Evolutionary conservation across 2,797 vertebrate species (phyloP).

Genomic region (Selene dorsalis): DNA sequence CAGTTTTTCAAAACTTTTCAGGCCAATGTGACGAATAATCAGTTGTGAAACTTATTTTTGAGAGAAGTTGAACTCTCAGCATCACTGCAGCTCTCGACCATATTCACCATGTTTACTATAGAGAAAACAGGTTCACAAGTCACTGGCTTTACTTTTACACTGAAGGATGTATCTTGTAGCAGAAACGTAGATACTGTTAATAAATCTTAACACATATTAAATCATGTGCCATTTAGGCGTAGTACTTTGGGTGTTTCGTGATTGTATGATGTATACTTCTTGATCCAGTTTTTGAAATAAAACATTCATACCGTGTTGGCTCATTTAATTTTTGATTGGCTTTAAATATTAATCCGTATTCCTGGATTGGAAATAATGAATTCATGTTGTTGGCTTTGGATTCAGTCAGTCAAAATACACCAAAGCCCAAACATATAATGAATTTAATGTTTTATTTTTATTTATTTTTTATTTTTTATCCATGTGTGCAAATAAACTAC

Average conservation of each 20-base stretch:
- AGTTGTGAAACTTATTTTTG: slow-evolving; percentile 1
- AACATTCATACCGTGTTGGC: slow-evolving; percentile 49
- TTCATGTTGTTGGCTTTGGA: slow-evolving; percentile 17
- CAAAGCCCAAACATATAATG: neutral
- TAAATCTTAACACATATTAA: slow-evolving; percentile 23
- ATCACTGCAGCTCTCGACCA: slow-evolving; percentile 11
- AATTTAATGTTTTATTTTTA: neutral
- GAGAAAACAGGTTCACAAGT: slow-evolving; percentile 25
- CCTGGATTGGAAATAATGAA: slow-evolving; percentile 23
- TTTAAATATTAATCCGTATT: slow-evolving; percentile 39
- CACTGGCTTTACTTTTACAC: slow-evolving; percentile 43
- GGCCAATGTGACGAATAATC: slow-evolving; percentile 1
- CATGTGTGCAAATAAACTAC: neutral
- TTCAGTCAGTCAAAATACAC: slow-evolving; percentile 24
- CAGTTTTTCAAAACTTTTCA: slow-evolving; percentile 1
- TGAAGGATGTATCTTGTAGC: slow-evolving; percentile 31
- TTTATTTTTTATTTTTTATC: neutral
- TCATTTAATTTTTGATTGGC: slow-evolving; percentile 23
- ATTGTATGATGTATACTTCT: slow-evolving; percentile 51
- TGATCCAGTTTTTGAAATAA: slow-evolving; percentile 75
- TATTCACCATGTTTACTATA: slow-evolving; percentile 18
- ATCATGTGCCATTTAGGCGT: slow-evolving; percentile 6
- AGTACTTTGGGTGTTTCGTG: slow-evolving; percentile 44
- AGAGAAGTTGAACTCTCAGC: slow-evolving; percentile 5
- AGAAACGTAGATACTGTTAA: slow-evolving; percentile 38